phyloP scores from a whole-genome alignment of 2,113 vertebrate genomes.

The Synodontis membranacea region DNA sequence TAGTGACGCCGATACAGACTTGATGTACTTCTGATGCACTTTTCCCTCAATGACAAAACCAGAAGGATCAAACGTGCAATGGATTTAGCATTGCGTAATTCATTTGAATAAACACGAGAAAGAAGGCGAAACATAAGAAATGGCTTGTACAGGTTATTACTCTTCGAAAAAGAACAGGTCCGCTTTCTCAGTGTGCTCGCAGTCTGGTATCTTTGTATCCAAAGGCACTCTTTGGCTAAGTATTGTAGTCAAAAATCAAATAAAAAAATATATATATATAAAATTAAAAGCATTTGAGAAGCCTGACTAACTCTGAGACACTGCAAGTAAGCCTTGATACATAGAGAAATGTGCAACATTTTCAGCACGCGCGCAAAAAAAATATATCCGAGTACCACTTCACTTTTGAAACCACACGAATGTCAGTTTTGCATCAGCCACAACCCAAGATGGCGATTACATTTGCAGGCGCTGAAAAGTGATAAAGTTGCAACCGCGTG shows the following conservation, averaged over 20 bases:
- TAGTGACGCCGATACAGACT: neutral
- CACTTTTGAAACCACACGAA: slow-evolving; percentile 29
- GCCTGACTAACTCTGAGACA: neutral
- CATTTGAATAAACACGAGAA: neutral
- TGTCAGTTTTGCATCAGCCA: slow-evolving; percentile 45
- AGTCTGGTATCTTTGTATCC: slow-evolving; percentile 28
- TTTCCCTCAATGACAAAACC: neutral
- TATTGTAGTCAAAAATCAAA: slow-evolving; percentile 7
- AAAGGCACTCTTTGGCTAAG: slow-evolving; percentile 52
- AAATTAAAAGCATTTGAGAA: slow-evolving; percentile 24
- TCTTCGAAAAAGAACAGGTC: neutral
- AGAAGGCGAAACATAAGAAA: neutral
- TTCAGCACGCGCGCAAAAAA: neutral
- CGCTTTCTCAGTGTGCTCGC: neutral
- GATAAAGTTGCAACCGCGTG: slow-evolving; percentile 16
- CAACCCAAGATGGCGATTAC: slow-evolving; percentile 11
- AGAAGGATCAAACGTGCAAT: neutral
- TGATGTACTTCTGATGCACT: neutral
- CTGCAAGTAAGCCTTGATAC: neutral
- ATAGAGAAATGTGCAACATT: slow-evolving; percentile 10
- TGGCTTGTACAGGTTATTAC: slow-evolving; percentile 1
- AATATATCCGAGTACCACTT: neutral
- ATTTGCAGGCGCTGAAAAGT: slow-evolving; percentile 22
- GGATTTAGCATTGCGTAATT: neutral
- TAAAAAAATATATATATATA: neutral